Percentiles rank a stretch among this genome's conserved stretches.
Conservation (phyloP, 2,888 invertebrate genomes). For the Lasioglossum vierecki region DNA sequence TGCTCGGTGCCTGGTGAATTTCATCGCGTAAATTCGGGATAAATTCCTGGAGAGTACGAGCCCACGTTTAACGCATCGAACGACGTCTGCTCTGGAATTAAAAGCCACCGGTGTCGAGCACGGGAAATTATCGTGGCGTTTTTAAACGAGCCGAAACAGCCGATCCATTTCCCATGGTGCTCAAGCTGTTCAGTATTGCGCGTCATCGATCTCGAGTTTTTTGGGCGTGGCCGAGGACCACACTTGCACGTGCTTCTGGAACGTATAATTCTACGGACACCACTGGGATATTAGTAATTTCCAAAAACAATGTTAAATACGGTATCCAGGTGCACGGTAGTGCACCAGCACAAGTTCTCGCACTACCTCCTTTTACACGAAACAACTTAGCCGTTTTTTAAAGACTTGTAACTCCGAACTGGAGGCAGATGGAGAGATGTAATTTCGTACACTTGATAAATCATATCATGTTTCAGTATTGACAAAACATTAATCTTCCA, state of each 20-base stretch:
- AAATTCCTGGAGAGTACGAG: background rate
- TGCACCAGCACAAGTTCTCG: too few relatives aligned
- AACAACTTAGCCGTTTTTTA: too few relatives aligned
- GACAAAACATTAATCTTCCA: too few relatives aligned
- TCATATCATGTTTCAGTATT: too few relatives aligned
- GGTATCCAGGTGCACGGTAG: background rate
- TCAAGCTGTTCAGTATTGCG: conserved; percentile 13
- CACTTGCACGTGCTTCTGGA: background rate
- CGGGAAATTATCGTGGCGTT: background rate
- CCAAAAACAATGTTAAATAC: background rate
- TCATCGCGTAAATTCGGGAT: conserved; percentile 28
- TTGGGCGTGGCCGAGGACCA: conserved; percentile 23
- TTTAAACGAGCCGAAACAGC: background rate
- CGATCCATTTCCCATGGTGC: conserved; percentile 47
- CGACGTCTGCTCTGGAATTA: conserved; percentile 23
- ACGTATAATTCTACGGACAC: background rate
- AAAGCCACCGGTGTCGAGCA: conserved; percentile 11
- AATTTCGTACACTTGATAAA: too few relatives aligned
- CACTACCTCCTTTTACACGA: too few relatives aligned
- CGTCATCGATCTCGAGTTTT: conserved; percentile 51
- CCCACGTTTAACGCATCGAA: conserved; percentile 20
- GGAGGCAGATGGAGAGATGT: too few relatives aligned
- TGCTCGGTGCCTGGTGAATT: background rate
- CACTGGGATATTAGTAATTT: too few relatives aligned
- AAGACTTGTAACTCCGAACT: too few relatives aligned